Conservation (phyloP, 2,888 invertebrate species). For the Hirtodrosophila trivittata region DNA sequence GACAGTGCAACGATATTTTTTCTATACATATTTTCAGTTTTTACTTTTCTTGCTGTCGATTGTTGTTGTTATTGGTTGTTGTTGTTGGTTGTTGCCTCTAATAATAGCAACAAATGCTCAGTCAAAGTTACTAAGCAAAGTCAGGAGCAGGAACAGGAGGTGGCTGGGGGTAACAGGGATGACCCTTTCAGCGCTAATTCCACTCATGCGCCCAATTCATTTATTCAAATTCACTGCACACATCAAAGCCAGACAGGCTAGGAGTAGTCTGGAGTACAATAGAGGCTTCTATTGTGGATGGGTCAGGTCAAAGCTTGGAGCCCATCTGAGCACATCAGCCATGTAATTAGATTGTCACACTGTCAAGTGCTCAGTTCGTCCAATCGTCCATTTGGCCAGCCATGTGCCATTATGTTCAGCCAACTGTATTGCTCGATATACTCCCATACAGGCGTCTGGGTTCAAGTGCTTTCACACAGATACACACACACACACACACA, state of each 20-base stretch:
- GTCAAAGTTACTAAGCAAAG: constrained; percentile 20
- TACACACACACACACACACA: constrained; percentile 1
- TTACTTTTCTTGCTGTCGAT: too few species aligned
- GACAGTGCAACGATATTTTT: not conserved
- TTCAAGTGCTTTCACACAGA: constrained; percentile 14
- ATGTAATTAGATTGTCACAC: constrained; percentile 76
- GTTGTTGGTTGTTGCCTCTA: constrained; percentile 27
- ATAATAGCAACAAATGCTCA: constrained; percentile 42
- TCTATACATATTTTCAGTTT: not conserved
- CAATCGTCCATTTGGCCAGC: constrained; percentile 5
- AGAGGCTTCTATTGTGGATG: not conserved
- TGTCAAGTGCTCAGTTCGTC: constrained; percentile 58
- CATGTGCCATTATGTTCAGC: constrained; percentile 50
- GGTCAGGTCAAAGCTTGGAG: too few species aligned
- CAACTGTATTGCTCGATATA: constrained; percentile 50
- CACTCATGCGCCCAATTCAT: constrained; percentile 64
- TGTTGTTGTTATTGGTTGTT: too few species aligned
- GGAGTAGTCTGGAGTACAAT: constrained; percentile 11
- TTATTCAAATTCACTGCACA: constrained; percentile 73
- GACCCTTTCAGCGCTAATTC: constrained; percentile 70
- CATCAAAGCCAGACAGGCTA: constrained; percentile 62
- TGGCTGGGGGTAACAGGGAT: not conserved
- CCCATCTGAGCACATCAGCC: constrained; percentile 63
- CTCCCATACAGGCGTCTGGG: constrained; percentile 20
- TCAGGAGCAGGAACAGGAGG: not conserved